phyloP scores from a whole-genome alignment of 2,797 vertebrate species.

The Epinephelus awoara region DNA sequence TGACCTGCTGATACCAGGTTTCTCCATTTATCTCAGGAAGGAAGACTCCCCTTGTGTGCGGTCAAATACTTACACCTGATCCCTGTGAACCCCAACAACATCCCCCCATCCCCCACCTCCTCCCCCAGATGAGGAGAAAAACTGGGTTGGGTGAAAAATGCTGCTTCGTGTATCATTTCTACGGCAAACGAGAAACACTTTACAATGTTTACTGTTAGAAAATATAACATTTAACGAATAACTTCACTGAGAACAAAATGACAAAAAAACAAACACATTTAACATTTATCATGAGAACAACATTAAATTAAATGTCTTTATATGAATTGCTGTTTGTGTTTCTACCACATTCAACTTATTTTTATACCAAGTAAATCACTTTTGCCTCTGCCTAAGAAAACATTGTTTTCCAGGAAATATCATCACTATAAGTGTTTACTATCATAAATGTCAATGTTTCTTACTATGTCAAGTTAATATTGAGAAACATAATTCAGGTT shows the following conservation, averaged over 20 bases:
- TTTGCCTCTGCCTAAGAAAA: neutral
- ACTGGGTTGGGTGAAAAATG: neutral
- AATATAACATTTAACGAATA: neutral
- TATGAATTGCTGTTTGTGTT: constrained; percentile 2
- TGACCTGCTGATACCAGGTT: constrained; percentile 71
- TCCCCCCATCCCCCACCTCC: neutral
- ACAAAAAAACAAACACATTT: neutral
- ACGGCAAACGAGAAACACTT: neutral
- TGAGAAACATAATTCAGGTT: neutral
- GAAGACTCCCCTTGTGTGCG: constrained; percentile 55
- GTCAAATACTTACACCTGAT: constrained; percentile 74
- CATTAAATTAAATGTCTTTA: neutral
- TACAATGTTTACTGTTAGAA: neutral
- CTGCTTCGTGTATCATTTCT: neutral
- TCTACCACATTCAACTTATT: constrained; percentile 4
- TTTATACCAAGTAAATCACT: constrained; percentile 32
- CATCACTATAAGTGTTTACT: constrained; percentile 24
- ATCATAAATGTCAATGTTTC: constrained; percentile 1
- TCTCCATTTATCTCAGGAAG: constrained; percentile 68
- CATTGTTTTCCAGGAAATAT: constrained; percentile 24
- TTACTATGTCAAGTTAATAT: constrained; percentile 9
- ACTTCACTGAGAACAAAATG: neutral
- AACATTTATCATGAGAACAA: neutral
- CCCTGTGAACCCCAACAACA: constrained; percentile 44
- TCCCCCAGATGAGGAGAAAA: constrained; percentile 11